Conservation (phyloP, 2,797 vertebrate species). For the Sebastolobus altivelis region DNA sequence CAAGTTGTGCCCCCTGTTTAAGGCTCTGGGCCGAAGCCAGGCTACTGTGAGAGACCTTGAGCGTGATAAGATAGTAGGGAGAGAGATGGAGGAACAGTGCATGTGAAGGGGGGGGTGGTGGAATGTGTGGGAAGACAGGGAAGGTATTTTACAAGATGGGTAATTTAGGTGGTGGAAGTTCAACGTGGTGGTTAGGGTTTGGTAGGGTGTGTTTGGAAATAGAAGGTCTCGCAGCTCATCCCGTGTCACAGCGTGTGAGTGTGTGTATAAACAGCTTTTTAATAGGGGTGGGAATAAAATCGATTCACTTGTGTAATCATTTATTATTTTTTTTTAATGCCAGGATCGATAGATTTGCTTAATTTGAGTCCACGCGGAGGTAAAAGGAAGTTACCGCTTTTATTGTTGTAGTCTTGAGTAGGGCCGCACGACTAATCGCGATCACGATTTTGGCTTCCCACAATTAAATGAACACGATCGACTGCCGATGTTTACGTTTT, state of each 20-base stretch:
- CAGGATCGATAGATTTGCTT: too few species aligned
- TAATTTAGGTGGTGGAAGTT: constrained; percentile 49
- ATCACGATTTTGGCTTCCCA: too few species aligned
- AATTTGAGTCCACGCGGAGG: too few species aligned
- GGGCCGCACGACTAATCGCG: too few species aligned
- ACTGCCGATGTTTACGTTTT: too few species aligned
- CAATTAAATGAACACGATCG: too few species aligned
- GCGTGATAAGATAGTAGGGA: constrained; percentile 81
- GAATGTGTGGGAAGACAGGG: constrained; percentile 72
- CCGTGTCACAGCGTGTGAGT: constrained; percentile 9
- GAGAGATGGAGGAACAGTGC: constrained; percentile 46
- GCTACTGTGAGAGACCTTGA: constrained; percentile 85
- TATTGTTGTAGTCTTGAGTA: too few species aligned
- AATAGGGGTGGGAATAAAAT: too few species aligned
- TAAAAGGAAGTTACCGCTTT: too few species aligned
- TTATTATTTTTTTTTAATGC: too few species aligned
- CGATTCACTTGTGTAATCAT: too few species aligned
- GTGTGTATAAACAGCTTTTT: constrained; percentile 40
- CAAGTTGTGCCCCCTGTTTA: constrained; percentile 73
- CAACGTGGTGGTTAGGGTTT: constrained; percentile 19
- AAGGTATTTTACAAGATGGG: constrained; percentile 58
- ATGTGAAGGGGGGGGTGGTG: constrained; percentile 21
- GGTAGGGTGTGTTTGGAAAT: constrained; percentile 28
- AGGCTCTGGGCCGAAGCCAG: constrained; percentile 77
- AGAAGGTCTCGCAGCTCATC: constrained; percentile 24